A percentile compares a stretch with the other conserved stretches of the same genome.
Conservation (phyloP, 1,140 invertebrate genomes). For the Zeugodacus cucurbitae region DNA sequence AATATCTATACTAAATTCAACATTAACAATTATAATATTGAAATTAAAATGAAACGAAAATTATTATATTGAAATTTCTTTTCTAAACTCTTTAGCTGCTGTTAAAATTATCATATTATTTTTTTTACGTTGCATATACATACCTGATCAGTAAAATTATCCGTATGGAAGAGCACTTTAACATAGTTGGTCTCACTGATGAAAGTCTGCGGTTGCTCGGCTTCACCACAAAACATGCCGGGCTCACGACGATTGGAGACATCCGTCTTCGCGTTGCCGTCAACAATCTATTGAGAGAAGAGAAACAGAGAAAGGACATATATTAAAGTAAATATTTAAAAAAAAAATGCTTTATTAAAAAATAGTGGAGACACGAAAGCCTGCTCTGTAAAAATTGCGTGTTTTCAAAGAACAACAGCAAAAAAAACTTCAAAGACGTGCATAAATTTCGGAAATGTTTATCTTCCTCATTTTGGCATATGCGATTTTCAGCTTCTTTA, state of each 20-base stretch:
- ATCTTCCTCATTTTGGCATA: background rate
- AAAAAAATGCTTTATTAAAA: background rate
- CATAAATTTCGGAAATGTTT: background rate
- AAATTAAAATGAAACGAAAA: no score
- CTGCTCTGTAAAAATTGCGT: background rate
- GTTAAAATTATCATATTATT: background rate
- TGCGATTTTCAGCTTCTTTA: background rate
- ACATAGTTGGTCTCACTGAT: slow-evolving; percentile 94
- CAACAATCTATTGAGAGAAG: slow-evolving; percentile 74
- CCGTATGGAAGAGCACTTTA: slow-evolving; percentile 88
- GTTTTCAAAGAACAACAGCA: background rate
- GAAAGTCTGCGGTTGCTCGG: slow-evolving; percentile 91
- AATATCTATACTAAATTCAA: no score
- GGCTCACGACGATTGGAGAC: slow-evolving; percentile 86
- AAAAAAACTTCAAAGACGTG: background rate
- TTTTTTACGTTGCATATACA: slow-evolving; percentile 67
- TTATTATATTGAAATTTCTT: no score
- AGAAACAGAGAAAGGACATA: slow-evolving; percentile 8
- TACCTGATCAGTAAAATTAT: slow-evolving; percentile 92
- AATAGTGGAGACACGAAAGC: background rate
- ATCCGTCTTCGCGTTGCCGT: slow-evolving; percentile 86
- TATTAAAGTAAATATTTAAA: background rate
- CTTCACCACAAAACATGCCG: slow-evolving; percentile 91
- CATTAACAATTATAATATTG: no score
- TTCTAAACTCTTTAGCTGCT: no score